A percentile compares a stretch with the other conserved stretches of the same genome.
Evolutionary conservation across 2,888 invertebrate genomes (phyloP).

Genomic region (Bimastos eiseni): DNA sequence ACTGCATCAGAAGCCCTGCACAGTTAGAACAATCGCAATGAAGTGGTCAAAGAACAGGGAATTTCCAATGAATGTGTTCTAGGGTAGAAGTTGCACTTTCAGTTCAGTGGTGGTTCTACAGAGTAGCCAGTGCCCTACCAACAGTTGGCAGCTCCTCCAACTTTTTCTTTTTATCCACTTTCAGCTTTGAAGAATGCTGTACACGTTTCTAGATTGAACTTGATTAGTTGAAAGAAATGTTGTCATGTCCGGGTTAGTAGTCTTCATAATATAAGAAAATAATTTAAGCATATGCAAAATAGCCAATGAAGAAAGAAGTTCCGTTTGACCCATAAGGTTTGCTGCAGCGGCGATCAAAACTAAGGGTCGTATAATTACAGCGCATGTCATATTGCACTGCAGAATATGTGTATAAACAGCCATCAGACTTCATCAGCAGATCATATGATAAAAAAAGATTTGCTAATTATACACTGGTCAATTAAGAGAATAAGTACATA

Average conservation of each 20-base stretch:
- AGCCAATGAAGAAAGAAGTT: not conserved
- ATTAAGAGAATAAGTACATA: not conserved
- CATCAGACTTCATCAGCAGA: not conserved
- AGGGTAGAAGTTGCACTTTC: not conserved
- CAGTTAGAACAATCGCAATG: not conserved
- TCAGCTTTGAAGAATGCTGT: no score
- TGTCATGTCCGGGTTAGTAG: not conserved
- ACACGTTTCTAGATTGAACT: not conserved
- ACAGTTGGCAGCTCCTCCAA: no score
- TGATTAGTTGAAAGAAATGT: not conserved
- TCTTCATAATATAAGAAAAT: not conserved
- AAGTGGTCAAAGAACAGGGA: not conserved
- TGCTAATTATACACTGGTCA: not conserved
- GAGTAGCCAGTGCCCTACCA: no score
- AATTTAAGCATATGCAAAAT: not conserved
- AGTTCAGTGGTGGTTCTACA: no score
- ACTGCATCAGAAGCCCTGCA: constrained; percentile 83
- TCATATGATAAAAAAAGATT: not conserved
- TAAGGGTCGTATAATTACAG: not conserved
- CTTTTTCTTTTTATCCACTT: no score
- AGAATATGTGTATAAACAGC: not conserved
- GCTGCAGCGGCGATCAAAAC: not conserved
- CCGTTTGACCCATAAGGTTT: not conserved
- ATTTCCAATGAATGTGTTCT: not conserved
- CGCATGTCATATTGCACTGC: not conserved